Evolutionary conservation across 2,113 vertebrate species (phyloP), one percentile per base, ranked within the genome.

Genomic region (Xerus inauris): DNA sequence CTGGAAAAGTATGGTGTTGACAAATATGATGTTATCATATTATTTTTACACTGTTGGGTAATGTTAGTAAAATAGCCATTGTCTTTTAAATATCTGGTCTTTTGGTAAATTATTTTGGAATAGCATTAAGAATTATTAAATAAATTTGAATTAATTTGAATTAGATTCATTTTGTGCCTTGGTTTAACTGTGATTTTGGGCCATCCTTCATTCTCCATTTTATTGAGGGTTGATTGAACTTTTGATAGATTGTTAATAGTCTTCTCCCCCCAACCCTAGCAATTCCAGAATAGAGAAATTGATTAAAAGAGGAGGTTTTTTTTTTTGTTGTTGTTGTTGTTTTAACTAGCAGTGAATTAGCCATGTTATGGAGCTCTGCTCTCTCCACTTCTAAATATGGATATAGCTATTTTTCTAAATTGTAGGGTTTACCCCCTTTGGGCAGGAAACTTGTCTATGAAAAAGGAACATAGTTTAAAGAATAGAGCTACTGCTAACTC

Each of bases 131-230:
- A 89, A 76, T 81, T 62, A 69, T 11, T 84, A 54, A 45, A 8
- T 54, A n/a, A 47, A 8, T 96, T 91, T 91, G 57, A 94, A 79
- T 82, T 84, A 47, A 8, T 96, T 91, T 91, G 57, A 94, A 79
- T 82, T 84, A n/a, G n/a, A 38, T 95, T 62, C 9, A 6, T 87
- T 96, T 96, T 90, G 40, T 94, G 42, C 28, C 65, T 97, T 91
- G 45, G 40, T 73, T 75, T 77, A 86, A 62, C 14, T 79, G 20
- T 93, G 14, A 80, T 87, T 94, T 93, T 59, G 26, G 16, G 38
- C 42, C 11, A 80, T 69, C 20, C 3, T 87, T 93, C 84, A n/a
- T 47, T 51, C 45, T 81, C 20, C 32, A 45, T 82, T 69, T 51
- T 88, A 95, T 32, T 95, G 57, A 64, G 4, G 17, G 1, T 89